Percentiles rank a stretch among this genome's conserved stretches.
Conservation (phyloP, 2,888 invertebrate species). For the Spisula subtruncata region DNA sequence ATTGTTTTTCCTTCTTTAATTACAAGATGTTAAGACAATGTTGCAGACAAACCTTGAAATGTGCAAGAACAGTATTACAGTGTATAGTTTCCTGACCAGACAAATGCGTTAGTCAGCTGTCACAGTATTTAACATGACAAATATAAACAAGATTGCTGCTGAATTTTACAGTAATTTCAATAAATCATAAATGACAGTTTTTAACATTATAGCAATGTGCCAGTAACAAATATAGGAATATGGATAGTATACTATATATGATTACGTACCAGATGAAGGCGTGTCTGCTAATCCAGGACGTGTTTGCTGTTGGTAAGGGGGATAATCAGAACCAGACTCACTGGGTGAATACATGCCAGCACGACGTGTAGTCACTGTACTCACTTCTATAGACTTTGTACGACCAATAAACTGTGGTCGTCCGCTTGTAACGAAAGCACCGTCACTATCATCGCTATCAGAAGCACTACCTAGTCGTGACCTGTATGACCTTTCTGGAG, state of each 20-base stretch:
- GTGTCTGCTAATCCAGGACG: conserved; percentile 72
- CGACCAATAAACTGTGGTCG: conserved; percentile 57
- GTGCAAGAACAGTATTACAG: too few relatives aligned
- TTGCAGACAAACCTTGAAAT: too few relatives aligned
- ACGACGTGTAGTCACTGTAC: conserved; percentile 58
- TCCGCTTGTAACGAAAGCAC: conserved; percentile 13
- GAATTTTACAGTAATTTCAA: too few relatives aligned
- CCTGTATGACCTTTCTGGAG: conserved; percentile 70
- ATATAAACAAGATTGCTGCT: too few relatives aligned
- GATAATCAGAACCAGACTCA: conserved; percentile 72
- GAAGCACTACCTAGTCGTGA: conserved; percentile 68
- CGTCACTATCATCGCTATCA: conserved; percentile 62
- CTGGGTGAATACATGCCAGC: conserved; percentile 64
- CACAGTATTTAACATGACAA: too few relatives aligned
- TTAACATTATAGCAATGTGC: not conserved
- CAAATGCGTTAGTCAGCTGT: too few relatives aligned
- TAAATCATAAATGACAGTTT: not conserved
- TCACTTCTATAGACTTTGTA: conserved; percentile 59
- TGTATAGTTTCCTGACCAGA: too few relatives aligned
- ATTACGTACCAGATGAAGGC: conserved; percentile 63
- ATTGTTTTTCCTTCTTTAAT: too few relatives aligned
- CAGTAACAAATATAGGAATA: not conserved
- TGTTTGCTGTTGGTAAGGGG: conserved; percentile 57
- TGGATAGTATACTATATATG: not conserved
- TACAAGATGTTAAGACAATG: too few relatives aligned